These are phyloP conservation scores for Camponotus floridanus DNA, from an alignment of 1,140 invertebrate genomes.

Conservation along the genomic window DNA sequence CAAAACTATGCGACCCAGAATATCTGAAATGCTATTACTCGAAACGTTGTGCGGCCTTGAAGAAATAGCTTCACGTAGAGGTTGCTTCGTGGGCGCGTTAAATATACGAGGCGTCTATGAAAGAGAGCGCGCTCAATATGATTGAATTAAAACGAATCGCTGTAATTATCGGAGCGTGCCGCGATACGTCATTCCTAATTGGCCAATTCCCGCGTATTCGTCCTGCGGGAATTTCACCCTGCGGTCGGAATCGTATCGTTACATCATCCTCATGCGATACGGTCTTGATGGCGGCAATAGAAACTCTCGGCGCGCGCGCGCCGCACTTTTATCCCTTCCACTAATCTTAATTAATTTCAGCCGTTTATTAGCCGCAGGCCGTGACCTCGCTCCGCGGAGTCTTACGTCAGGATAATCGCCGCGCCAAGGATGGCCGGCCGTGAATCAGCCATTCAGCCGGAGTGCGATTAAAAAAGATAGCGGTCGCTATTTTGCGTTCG, in stretches of 20 bases:
- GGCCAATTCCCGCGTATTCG: not conserved
- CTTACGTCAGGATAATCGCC: slow-evolving; percentile 41
- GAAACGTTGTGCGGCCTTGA: not conserved
- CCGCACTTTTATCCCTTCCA: slow-evolving; percentile 58
- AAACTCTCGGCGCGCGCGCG: slow-evolving; percentile 9
- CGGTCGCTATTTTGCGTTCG: not conserved
- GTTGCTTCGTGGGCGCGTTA: not conserved
- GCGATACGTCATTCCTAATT: slow-evolving; percentile 46
- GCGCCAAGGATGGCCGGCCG: slow-evolving; percentile 25
- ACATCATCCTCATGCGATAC: slow-evolving; percentile 27
- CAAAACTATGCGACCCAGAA: not conserved
- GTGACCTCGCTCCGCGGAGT: slow-evolving; percentile 51
- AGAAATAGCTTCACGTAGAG: not conserved
- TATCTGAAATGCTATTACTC: not conserved
- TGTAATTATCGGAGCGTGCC: slow-evolving; percentile 13
- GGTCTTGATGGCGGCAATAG: not conserved
- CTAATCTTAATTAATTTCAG: slow-evolving; percentile 74
- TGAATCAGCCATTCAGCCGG: slow-evolving; percentile 61
- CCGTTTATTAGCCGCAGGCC: slow-evolving; percentile 61
- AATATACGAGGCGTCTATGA: slow-evolving; percentile 11
- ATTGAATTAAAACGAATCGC: slow-evolving; percentile 33
- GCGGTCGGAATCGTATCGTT: slow-evolving; percentile 23
- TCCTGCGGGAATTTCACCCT: slow-evolving; percentile 16
- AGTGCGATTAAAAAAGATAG: slow-evolving; percentile 46
- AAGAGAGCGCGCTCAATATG: slow-evolving; percentile 5